Percentiles rank a stretch among this genome's conserved stretches.
Evolutionary conservation across 1,140 invertebrate genomes (phyloP).

Genomic region (Trichonephila inaurata): DNA sequence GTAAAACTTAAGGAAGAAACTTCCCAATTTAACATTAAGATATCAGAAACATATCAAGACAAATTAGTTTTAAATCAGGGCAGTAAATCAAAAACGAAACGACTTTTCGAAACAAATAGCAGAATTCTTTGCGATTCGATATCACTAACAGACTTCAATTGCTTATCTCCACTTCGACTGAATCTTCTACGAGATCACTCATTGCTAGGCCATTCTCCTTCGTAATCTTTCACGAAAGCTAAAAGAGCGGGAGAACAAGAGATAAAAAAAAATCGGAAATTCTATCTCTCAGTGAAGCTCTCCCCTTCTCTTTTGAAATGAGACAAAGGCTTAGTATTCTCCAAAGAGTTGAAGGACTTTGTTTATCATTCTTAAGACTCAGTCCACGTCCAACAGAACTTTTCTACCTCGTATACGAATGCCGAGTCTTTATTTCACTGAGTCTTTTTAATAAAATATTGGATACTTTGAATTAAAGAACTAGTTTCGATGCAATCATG

Average conservation of each 20-base stretch:
- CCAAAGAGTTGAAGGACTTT: constrained; percentile 10
- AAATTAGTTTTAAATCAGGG: not conserved
- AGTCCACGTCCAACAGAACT: constrained; percentile 21
- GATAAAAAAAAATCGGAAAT: constrained; percentile 31
- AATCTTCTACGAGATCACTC: constrained; percentile 8
- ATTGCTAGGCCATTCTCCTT: constrained; percentile 5
- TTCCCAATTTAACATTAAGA: too few species aligned
- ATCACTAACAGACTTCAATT: not conserved
- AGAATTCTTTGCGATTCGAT: not conserved
- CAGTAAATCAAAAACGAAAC: not conserved
- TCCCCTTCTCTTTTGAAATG: constrained; percentile 22
- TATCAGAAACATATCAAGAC: not conserved
- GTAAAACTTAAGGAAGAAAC: too few species aligned
- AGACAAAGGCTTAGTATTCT: constrained; percentile 35
- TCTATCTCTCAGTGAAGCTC: constrained; percentile 8
- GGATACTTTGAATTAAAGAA: not conserved
- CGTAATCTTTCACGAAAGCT: constrained; percentile 8
- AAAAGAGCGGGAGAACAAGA: not conserved
- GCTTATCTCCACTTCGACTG: constrained; percentile 14
- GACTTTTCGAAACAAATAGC: not conserved
- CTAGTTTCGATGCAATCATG: too few species aligned
- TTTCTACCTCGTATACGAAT: not conserved
- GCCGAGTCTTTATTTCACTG: not conserved
- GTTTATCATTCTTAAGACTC: constrained; percentile 24
- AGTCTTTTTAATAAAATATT: not conserved